Evolutionary conservation across 2,888 invertebrate genomes (phyloP), one percentile per base, ranked within the genome.

Genomic region (Thera britannica): DNA sequence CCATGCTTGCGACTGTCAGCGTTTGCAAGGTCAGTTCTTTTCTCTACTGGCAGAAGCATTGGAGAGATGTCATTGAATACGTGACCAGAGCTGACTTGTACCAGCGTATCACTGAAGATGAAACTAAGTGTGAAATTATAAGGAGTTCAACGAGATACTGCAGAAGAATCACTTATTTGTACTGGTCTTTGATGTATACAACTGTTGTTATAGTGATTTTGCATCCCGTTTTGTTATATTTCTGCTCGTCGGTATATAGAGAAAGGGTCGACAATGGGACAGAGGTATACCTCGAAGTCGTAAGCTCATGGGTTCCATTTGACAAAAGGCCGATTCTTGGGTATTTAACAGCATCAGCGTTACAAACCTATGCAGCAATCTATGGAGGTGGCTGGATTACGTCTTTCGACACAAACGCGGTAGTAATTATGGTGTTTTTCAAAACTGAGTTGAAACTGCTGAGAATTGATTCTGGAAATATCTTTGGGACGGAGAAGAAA

Each of bases 381-480:
- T 90, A 90, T 3, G 93, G 90, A 0, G 89, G 89, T 0, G 91
- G 91, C 0, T 92, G 90, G 91, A 92, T 93, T 4, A 90, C 90
- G 0, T 88, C 92, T 0, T 92, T 88, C 58, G 93, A 93, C 67
- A 85, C 89, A 0, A 90, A 87, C 44, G 86, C 91, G 0, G 87
- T 93, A 75, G 91, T 90, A 0, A 87, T 88, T 0, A 92, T 93
- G 93, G 89, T 91, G 0, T 93, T 91, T 72, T 89, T 93, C 58
- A 88, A 79, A 81, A 82, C 83, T 6, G 91, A 92, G 70, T 62
- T 93, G 49, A 86, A 90, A 64, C 65, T 92, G 44, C 65, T 92
- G 7, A 86, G 82, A 59, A 80, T 83, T 11, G 90, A 91, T 73
- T 83, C 86, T 12, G 64, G 75, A 1, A 65, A 82, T 58, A 84